Percentiles rank a stretch among this genome's conserved stretches.
Evolutionary conservation across 2,888 invertebrate species (phyloP).

Genomic region (Druceiella hillmani): DNA sequence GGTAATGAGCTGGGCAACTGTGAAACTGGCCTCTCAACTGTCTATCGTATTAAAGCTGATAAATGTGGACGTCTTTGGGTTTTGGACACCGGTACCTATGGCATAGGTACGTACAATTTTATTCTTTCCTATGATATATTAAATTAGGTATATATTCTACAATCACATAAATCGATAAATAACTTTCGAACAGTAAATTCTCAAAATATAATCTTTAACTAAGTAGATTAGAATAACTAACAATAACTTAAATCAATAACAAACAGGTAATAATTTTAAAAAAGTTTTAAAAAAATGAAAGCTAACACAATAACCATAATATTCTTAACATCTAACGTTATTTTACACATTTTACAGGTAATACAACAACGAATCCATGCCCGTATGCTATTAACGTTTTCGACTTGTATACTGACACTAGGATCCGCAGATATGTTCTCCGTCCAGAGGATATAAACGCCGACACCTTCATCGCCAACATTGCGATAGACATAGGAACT

Average conservation of each 20-base stretch:
- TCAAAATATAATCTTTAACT: too few relatives aligned
- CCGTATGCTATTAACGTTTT: slow-evolving; percentile 75
- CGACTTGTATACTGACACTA: slow-evolving; percentile 66
- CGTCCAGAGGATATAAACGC: slow-evolving; percentile 67
- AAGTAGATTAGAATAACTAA: too few relatives aligned
- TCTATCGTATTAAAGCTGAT: slow-evolving; percentile 74
- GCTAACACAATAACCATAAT: too few relatives aligned
- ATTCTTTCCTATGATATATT: too few relatives aligned
- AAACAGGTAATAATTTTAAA: too few relatives aligned
- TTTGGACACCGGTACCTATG: slow-evolving; percentile 76
- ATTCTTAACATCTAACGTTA: too few relatives aligned
- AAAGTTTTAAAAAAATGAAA: too few relatives aligned
- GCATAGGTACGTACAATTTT: slow-evolving; percentile 65
- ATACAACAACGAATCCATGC: slow-evolving; percentile 69
- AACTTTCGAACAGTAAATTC: too few relatives aligned
- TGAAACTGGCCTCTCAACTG: slow-evolving; percentile 67
- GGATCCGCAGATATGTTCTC: slow-evolving; percentile 64
- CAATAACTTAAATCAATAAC: too few relatives aligned
- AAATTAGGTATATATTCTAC: too few relatives aligned
- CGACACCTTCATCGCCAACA: slow-evolving; percentile 80
- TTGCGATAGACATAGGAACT: slow-evolving; percentile 71
- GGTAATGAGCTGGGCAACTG: slow-evolving; percentile 74
- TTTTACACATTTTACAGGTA: slow-evolving; percentile 29
- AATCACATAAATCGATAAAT: too few relatives aligned
- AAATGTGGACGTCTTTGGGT: slow-evolving; percentile 79